Conservation (phyloP, 1,140 invertebrate species). For the Musca domestica region DNA sequence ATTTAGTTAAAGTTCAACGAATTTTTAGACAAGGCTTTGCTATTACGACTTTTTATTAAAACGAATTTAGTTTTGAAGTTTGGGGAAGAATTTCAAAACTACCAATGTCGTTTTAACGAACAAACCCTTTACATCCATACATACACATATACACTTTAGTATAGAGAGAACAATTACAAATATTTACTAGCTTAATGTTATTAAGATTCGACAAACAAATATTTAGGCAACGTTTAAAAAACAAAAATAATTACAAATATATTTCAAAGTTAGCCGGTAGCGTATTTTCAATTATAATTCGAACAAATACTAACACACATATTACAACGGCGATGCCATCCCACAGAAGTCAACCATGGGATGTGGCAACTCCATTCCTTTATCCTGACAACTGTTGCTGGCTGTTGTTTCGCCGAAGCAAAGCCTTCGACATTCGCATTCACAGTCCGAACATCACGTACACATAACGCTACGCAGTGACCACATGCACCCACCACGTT, state of each 20-base stretch:
- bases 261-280: slow-evolving; percentile 11
- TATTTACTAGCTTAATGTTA: not conserved
- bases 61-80: slow-evolving; percentile 49
- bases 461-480: no score
- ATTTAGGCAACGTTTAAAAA: not conserved
- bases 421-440: no score
- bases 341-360: no score
- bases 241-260: not conserved
- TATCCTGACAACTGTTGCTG: no score
- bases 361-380: no score
- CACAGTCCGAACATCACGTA: no score
- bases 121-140: not conserved
- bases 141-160: not conserved
- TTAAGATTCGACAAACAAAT: not conserved
- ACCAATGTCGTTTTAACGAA: slow-evolving; percentile 37
- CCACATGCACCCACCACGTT: no score
- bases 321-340: no score
- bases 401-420: no score
- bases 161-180: not conserved
- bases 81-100: slow-evolving; percentile 53
- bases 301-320: no score
- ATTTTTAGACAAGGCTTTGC: slow-evolving; percentile 3
- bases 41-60: slow-evolving; percentile 23
- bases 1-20: slow-evolving; percentile 18
- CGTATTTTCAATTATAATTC: not conserved